Evolutionary conservation across 1,140 invertebrate genomes (phyloP).

Genomic region (Meloidogyne floridensis): DNA sequence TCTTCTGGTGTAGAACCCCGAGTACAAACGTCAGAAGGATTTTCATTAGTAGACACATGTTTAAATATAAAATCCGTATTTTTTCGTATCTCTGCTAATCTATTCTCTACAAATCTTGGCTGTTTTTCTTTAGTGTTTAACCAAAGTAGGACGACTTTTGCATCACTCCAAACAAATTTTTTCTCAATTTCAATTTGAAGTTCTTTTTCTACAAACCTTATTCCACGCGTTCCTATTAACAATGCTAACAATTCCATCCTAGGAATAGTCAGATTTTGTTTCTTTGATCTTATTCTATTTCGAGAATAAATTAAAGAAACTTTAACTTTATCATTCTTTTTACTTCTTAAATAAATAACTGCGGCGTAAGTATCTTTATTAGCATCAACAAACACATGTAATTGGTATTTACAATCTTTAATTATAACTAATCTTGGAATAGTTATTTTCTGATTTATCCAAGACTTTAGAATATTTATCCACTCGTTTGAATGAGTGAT

Average conservation of each 20-base stretch:
- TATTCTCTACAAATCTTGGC: slow-evolving; percentile 30
- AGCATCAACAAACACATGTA: slow-evolving; percentile 45
- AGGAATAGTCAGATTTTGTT: slow-evolving; percentile 38
- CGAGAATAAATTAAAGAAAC: slow-evolving; percentile 32
- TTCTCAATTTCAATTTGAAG: not conserved
- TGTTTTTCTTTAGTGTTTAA: slow-evolving; percentile 12
- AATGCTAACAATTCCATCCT: slow-evolving; percentile 39
- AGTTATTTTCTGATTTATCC: not conserved
- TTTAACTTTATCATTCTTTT: not conserved
- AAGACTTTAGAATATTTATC: not conserved
- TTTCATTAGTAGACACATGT: slow-evolving; percentile 35
- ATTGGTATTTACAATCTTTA: slow-evolving; percentile 1
- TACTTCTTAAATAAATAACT: slow-evolving; percentile 30
- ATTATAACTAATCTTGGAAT: not conserved
- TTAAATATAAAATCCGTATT: slow-evolving; percentile 1
- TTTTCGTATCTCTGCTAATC: slow-evolving; percentile 26
- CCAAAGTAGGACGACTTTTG: slow-evolving; percentile 32
- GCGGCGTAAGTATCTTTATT: slow-evolving; percentile 36
- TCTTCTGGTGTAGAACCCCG: slow-evolving; percentile 32
- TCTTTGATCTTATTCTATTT: slow-evolving; percentile 28
- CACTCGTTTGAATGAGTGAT: not conserved
- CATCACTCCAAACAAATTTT: slow-evolving; percentile 42
- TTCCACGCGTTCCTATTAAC: slow-evolving; percentile 15
- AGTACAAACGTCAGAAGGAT: slow-evolving; percentile 39
- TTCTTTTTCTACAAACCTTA: slow-evolving; percentile 25